Evolutionary conservation across 1,140 invertebrate genomes (phyloP).

Genomic region (Lepeophtheirus salmonis): DNA sequence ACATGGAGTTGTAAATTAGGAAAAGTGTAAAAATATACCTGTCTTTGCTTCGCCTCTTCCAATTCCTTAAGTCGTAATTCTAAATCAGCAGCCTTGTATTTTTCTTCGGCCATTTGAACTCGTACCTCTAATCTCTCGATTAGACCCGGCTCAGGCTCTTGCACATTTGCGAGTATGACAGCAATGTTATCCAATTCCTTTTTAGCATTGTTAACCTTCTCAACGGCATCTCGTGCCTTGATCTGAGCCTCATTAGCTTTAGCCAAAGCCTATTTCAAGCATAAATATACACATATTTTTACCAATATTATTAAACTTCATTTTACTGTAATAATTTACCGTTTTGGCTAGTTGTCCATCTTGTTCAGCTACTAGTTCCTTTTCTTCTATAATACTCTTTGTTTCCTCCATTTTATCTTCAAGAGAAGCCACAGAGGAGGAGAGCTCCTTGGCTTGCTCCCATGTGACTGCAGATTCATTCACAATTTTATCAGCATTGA

Average conservation of each 20-base stretch:
- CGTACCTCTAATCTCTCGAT: slow-evolving; percentile 51
- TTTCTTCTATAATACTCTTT: slow-evolving; percentile 42
- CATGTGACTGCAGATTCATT: slow-evolving; percentile 52
- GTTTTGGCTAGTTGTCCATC: slow-evolving; percentile 46
- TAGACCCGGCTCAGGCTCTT: slow-evolving; percentile 46
- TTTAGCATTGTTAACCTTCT: slow-evolving; percentile 58
- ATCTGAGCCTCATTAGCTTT: slow-evolving; percentile 71
- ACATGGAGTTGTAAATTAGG: too few relatives aligned
- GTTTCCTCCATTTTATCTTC: slow-evolving; percentile 47
- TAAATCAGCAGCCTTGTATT: slow-evolving; percentile 49
- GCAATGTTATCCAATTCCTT: slow-evolving; percentile 57
- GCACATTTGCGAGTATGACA: slow-evolving; percentile 51
- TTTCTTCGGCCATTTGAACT: slow-evolving; percentile 47
- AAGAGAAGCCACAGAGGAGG: slow-evolving; percentile 53
- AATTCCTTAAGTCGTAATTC: slow-evolving; percentile 50
- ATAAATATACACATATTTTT: slow-evolving; percentile 18
- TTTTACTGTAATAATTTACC: too few relatives aligned
- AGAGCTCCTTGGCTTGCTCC: slow-evolving; percentile 46
- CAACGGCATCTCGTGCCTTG: slow-evolving; percentile 50
- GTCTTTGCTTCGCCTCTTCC: slow-evolving; percentile 40
- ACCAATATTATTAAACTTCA: too few relatives aligned
- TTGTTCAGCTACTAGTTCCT: slow-evolving; percentile 48
- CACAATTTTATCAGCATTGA: slow-evolving; percentile 33
- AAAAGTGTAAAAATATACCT: too few relatives aligned
- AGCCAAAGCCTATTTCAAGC: slow-evolving; percentile 36